Evolutionary conservation across 2,113 vertebrate species (phyloP).

Genomic region (Xiphias gladius): DNA sequence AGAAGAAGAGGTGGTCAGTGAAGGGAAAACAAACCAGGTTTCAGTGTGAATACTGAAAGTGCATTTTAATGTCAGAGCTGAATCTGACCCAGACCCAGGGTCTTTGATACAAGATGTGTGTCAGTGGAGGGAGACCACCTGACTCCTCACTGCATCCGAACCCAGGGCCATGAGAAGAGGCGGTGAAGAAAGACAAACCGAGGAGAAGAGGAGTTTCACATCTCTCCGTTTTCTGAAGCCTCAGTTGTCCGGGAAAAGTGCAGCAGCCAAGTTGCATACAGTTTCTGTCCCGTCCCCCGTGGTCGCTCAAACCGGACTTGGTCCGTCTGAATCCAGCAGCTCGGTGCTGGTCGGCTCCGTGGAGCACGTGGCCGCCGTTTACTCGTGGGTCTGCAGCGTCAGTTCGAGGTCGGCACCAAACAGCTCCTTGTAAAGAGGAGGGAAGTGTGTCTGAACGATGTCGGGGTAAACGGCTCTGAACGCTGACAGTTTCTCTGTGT

Average conservation of each 20-base stretch:
- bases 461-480: conserved; percentile 95
- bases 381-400: conserved; percentile 89
- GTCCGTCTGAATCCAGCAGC: background rate
- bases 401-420: conserved; percentile 94
- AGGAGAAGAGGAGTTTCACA: conserved; percentile 1
- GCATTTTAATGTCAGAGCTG: background rate
- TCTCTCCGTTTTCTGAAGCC: background rate
- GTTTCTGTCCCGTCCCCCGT: conserved; percentile 28
- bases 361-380: conserved; percentile 26
- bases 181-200: background rate
- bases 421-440: conserved; percentile 95
- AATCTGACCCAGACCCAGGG: conserved; percentile 4
- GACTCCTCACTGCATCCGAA: background rate
- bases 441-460: conserved; percentile 92
- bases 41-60: conserved; percentile 6
- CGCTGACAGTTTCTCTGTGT: conserved; percentile 93
- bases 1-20: background rate
- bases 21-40: background rate
- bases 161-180: background rate
- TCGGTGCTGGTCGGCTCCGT: background rate
- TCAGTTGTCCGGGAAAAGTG: background rate
- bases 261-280: background rate
- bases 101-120: background rate
- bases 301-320: background rate
- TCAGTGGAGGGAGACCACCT: conserved; percentile 3